Evolutionary conservation across 2,113 vertebrate species (phyloP).

Genomic region (Osmerus eperlanus): DNA sequence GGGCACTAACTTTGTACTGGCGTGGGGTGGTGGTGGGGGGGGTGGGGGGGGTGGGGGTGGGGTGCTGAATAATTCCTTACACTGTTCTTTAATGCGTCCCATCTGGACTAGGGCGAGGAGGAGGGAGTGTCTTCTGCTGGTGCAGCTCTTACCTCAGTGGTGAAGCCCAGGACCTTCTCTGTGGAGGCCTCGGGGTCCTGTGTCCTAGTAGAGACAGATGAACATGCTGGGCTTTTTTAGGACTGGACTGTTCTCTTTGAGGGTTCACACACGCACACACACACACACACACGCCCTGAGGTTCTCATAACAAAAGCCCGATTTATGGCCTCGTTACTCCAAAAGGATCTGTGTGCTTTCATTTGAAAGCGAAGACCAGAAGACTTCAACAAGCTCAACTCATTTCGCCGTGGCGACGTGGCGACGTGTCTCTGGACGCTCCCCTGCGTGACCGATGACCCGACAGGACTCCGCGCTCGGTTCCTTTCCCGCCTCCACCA

Average conservation of each 20-base stretch:
- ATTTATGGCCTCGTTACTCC: constrained; percentile 17
- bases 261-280: constrained; percentile 10
- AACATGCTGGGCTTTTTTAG: constrained; percentile 28
- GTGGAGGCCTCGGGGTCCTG: background rate
- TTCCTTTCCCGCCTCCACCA: constrained; percentile 30
- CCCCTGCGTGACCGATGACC: too few relatives aligned
- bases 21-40: too few relatives aligned
- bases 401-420: too few relatives aligned
- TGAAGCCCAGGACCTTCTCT: background rate
- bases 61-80: constrained; percentile 24
- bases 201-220: constrained; percentile 38
- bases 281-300: background rate
- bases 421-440: too few relatives aligned
- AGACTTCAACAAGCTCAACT: too few relatives aligned
- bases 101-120: constrained; percentile 58
- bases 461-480: background rate
- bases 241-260: constrained; percentile 26
- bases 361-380: background rate
- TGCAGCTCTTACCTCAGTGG: constrained; percentile 39
- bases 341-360: constrained; percentile 1
- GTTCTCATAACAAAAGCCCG: constrained; percentile 12
- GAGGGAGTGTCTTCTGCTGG: constrained; percentile 30
- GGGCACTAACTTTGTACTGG: constrained; percentile 23
- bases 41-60: background rate
- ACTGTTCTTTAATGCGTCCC: constrained; percentile 51